phyloP scores from a whole-genome alignment of 2,113 vertebrate species.

The Brachionichthys hirsutus region DNA sequence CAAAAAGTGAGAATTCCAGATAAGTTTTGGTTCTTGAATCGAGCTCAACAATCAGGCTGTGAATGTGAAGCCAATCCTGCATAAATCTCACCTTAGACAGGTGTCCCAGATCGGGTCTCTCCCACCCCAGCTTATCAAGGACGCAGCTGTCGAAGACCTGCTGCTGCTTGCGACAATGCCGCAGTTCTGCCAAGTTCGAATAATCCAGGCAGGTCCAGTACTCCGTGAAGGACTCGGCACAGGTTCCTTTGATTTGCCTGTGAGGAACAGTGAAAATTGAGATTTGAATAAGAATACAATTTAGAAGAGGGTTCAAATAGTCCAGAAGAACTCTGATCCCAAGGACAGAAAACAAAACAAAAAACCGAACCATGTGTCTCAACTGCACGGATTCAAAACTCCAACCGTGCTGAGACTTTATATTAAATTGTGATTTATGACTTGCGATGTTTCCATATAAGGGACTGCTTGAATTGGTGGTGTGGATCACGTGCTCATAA shows the following conservation, averaged over 20 bases:
- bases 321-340: background rate
- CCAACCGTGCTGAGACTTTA: background rate
- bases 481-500: background rate
- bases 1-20: too few species aligned
- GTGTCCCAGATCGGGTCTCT: constrained; percentile 88
- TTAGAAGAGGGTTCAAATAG: background rate
- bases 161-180: constrained; percentile 88
- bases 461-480: constrained; percentile 1
- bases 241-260: constrained; percentile 90
- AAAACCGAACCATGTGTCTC: background rate
- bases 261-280: constrained; percentile 5
- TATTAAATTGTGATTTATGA: background rate
- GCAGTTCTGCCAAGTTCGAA: constrained; percentile 76
- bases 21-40: too few species aligned
- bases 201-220: constrained; percentile 98
- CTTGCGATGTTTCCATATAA: background rate
- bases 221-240: constrained; percentile 91
- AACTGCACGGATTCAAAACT: background rate
- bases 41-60: too few species aligned
- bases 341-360: background rate
- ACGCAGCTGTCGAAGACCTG: constrained; percentile 90
- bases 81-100: constrained; percentile 89
- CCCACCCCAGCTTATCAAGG: constrained; percentile 93
- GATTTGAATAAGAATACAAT: constrained; percentile 13
- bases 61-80: constrained; percentile 19